Conservation (phyloP, 2,888 invertebrate genomes). For the Tetrapedia diversipes region DNA sequence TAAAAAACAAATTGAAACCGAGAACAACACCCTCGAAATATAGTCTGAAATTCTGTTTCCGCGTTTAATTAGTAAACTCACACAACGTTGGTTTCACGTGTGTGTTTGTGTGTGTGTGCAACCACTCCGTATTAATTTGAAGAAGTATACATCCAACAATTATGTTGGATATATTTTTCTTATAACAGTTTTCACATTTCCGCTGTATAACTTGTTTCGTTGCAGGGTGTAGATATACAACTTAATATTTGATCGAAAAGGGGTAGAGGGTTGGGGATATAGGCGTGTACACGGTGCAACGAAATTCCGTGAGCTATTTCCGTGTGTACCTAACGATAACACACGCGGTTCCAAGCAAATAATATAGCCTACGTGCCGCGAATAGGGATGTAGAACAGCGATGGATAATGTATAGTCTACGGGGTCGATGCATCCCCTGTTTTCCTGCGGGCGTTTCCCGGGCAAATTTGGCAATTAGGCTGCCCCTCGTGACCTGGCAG, state of each 20-base stretch:
- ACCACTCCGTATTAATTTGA: too few relatives aligned
- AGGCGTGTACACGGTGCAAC: conserved; percentile 10
- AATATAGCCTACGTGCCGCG: conserved; percentile 18
- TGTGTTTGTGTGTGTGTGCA: too few relatives aligned
- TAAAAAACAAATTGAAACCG: too few relatives aligned
- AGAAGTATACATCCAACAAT: too few relatives aligned
- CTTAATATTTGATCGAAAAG: conserved; percentile 27
- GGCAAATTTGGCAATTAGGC: conserved; percentile 7
- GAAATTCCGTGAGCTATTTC: conserved; percentile 40
- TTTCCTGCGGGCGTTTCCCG: not conserved
- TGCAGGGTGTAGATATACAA: too few relatives aligned
- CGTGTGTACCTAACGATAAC: conserved; percentile 33
- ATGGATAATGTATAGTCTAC: conserved; percentile 30
- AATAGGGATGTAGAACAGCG: conserved; percentile 14
- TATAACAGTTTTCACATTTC: too few relatives aligned
- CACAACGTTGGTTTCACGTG: too few relatives aligned
- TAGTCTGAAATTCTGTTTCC: too few relatives aligned
- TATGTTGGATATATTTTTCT: too few relatives aligned
- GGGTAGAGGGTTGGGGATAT: not conserved
- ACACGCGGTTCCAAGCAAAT: conserved; percentile 22
- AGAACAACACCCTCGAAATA: too few relatives aligned
- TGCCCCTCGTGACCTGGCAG: not conserved
- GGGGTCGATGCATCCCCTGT: not conserved
- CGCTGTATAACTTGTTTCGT: too few relatives aligned
- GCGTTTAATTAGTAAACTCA: too few relatives aligned